Conservation (phyloP, 2,888 invertebrate species). For the Plagiodera versicolora region DNA sequence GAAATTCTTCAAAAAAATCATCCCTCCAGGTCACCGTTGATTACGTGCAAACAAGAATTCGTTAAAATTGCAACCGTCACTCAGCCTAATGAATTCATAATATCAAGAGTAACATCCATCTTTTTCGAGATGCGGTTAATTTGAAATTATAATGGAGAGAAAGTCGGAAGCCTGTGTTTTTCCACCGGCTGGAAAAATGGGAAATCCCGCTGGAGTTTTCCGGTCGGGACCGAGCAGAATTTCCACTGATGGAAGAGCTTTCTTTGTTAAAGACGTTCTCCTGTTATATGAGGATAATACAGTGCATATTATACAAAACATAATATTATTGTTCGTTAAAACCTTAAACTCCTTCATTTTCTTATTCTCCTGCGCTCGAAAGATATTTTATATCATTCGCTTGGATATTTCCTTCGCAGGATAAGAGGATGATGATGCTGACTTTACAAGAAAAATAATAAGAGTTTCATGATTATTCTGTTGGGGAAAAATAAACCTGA, state of each 20-base stretch:
- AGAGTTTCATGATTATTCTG: too few relatives aligned
- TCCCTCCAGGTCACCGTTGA: neutral
- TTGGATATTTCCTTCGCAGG: constrained; percentile 16
- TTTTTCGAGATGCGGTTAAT: constrained; percentile 36
- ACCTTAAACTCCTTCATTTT: constrained; percentile 47
- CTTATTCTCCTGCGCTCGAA: constrained; percentile 19
- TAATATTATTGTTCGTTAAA: constrained; percentile 57
- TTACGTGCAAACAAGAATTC: neutral
- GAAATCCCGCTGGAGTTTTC: constrained; percentile 22
- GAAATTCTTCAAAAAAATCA: neutral
- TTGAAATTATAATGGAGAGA: constrained; percentile 50
- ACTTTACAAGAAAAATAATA: neutral
- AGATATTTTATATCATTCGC: constrained; percentile 17
- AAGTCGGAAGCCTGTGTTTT: constrained; percentile 40
- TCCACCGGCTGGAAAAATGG: constrained; percentile 15
- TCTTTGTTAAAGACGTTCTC: constrained; percentile 44
- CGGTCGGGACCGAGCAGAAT: constrained; percentile 18
- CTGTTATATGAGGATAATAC: constrained; percentile 50
- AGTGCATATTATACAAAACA: constrained; percentile 55
- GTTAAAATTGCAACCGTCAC: neutral
- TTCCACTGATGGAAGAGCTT: constrained; percentile 41
- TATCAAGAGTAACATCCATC: constrained; percentile 13
- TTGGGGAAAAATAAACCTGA: too few relatives aligned
- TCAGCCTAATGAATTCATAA: constrained; percentile 11
- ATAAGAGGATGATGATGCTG: neutral